Evolutionary conservation across 2,797 vertebrate genomes (phyloP).

Genomic region (Galagoides demidoff): DNA sequence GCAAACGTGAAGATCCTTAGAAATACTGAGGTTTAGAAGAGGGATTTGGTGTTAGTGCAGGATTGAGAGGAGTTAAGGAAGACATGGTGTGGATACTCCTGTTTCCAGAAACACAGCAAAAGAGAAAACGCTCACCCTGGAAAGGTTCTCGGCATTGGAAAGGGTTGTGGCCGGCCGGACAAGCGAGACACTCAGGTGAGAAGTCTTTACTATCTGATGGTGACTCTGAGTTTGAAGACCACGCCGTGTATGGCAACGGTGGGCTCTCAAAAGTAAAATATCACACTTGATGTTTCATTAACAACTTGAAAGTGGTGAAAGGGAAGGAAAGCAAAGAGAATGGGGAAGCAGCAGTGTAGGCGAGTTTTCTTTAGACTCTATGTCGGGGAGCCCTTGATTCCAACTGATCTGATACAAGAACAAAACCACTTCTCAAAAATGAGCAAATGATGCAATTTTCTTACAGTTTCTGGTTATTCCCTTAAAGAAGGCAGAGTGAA

Average conservation of each 20-base stretch:
- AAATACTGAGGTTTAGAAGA: background rate
- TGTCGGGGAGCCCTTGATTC: rapidly evolving
- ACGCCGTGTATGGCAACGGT: background rate
- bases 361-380: too few relatives aligned
- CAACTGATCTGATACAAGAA: background rate
- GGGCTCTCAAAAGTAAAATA: background rate
- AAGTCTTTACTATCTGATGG: background rate
- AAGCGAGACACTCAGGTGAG: background rate
- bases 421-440: background rate
- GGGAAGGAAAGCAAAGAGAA: background rate
- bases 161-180: background rate
- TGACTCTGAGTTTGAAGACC: background rate
- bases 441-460: background rate
- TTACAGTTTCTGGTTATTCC: background rate
- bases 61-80: background rate
- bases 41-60: background rate
- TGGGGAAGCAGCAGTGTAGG: background rate
- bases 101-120: background rate
- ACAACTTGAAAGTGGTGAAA: background rate
- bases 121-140: background rate
- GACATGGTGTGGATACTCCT: background rate
- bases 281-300: background rate
- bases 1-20: background rate
- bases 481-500: background rate
- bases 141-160: background rate